Evolutionary conservation across 1,140 invertebrate species (phyloP), one percentile per base, ranked within the genome.

Genomic region (Drosophila mayri): DNA sequence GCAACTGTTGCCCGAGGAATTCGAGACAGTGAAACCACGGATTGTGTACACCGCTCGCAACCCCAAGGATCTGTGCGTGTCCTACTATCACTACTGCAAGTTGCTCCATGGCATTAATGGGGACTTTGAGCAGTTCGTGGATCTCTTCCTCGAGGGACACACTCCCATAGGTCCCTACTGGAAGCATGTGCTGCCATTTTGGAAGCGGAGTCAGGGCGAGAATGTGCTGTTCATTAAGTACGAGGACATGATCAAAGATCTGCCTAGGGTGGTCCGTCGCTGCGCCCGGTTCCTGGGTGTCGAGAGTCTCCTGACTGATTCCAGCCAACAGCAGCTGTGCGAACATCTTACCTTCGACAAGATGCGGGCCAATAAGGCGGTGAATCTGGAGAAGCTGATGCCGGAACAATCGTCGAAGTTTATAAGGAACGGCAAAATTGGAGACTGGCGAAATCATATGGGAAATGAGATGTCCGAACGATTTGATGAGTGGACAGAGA

Each of bases 51-150:
- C 98, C 1, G 95, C 96, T 0, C 94, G 98, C 50, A 98, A 99
- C 93, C 98, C 98, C 3, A 99, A 99, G 93, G 98, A 99, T 90
- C 95, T 97, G 66, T 97, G 97, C 49, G 97, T 99, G 0, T 99
- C 98, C 0, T 98, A 97, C 90, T 99, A 97, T 91, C 96, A 99
- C 92, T 98, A 98, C 95, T 95, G 76, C 94, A 93, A 76, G 79
- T 95, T 90, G n/a, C 94, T 97, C 16, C 95, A 97, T 73, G 94
- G 95, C 10, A 92, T 96, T 0, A 95, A 95, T 62, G 95, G 95
- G 0, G 94, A 94, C 2, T 97, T 98, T 79, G 95, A 97, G n/a
- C 95, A 97, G 11, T 98, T 98, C 91, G 96, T 95, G 41, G 95
- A 97, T 47, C 90, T 97, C 3, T 97, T 98, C 88, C 81, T 98